Evolutionary conservation across 2,888 invertebrate genomes (phyloP), one percentile per base, ranked within the genome.

Genomic region (Andrena camellia): DNA sequence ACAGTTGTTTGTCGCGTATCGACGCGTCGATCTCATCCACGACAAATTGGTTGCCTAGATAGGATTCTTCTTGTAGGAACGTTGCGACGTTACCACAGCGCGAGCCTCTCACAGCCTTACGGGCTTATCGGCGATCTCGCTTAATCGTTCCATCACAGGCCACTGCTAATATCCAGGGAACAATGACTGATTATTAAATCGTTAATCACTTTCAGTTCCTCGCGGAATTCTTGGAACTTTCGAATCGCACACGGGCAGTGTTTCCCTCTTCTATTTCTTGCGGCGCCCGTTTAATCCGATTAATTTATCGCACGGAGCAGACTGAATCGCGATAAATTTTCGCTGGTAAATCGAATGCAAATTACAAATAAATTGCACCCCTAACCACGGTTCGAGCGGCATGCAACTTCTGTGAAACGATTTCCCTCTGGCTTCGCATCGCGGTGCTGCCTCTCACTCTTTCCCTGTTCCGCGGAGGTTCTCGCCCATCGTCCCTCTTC

Each of bases 301-400:
- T 81, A 85, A 88, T 88, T 85, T 81, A 84, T 79, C n/a, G 80
- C 60, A 17, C 59, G 72, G 29, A 48, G 62, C 74, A 23, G 50
- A 33, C 33, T n/a, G 64, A 71, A 63, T 78, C 76, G 84, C 79
- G 88, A 87, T 89, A 86, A 88, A 90, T 90, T 84, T 20, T 85
- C 73, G 81, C 84, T 50, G 81, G 88, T 80, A 90, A 91, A 90
- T 91, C 88, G 90, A 90, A 91, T 91, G 91, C 89, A 91, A 91
- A 91, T 91, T 91, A 85, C 89, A 87, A 89, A 91, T 89, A 88
- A 91, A 91, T 91, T 91, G 86, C 90, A 90, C 86, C 84, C 86
- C 87, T 86, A 81, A 71, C 76, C 83, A 66, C 85, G 86, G 86
- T 85, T 88, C 85, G 82, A 83, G 84, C 74, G 83, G 88, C 90